Conservation (phyloP, 2,797 vertebrate genomes). For the Urocyon cinereoargenteus region DNA sequence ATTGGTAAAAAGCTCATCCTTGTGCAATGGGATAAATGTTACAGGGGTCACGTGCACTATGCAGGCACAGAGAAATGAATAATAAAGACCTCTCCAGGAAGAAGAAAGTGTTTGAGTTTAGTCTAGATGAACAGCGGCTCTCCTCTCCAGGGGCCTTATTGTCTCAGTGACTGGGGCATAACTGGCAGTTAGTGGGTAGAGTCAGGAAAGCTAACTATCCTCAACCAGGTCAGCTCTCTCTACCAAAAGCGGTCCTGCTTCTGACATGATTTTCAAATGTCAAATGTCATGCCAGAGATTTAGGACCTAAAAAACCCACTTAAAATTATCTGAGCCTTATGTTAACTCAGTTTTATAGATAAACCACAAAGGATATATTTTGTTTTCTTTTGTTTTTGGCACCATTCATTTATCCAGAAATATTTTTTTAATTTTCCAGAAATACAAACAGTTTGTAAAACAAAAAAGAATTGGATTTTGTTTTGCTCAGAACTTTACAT, state of each 20-base stretch:
- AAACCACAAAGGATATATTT: not conserved
- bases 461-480: slow-evolving; percentile 4
- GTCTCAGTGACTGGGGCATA: not conserved
- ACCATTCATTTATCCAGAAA: not conserved
- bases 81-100: slow-evolving; percentile 33
- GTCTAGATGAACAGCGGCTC: not conserved
- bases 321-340: not conserved
- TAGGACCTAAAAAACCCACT: slow-evolving; percentile 31
- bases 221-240: not conserved
- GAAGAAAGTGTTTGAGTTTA: not conserved
- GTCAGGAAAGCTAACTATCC: not conserved
- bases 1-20: not conserved
- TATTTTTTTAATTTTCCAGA: not conserved
- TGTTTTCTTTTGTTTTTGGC: not conserved
- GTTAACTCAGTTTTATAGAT: not conserved
- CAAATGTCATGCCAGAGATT: not conserved
- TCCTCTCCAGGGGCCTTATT: not conserved
- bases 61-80: not conserved
- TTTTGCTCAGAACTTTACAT: slow-evolving; percentile 54
- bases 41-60: not conserved
- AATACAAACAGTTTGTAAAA: slow-evolving; percentile 38
- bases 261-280: not conserved
- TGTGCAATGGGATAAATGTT: not conserved
- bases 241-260: not conserved
- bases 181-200: not conserved